Evolutionary conservation across 2,113 vertebrate genomes (phyloP), one percentile per base, ranked within the genome.

Genomic region (Ageneiosus marmoratus): DNA sequence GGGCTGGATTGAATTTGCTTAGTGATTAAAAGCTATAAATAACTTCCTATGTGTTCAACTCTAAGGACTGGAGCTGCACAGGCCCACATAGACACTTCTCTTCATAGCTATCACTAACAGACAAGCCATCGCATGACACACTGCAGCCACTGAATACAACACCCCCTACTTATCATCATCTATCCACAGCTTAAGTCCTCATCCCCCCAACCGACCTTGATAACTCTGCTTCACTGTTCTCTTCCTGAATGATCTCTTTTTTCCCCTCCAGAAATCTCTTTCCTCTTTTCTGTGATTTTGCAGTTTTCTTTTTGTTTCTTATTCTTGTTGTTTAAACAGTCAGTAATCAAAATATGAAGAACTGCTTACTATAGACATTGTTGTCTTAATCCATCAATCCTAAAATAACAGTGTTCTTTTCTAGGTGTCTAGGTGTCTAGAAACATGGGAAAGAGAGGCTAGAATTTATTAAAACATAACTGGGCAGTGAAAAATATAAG

Each of bases 1-100:
- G 89, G 87, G 86, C 88, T 84, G 89, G 91, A 92, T 91, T 93
- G 91, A 93, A 93, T 91, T 91, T 92, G 92, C 92, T 86, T 84
- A 90, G 90, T 91, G 94, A 95, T 94, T 94, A 92, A 91, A 90
- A 84, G 85, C 90, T 94, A 95, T 93, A 93, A 90, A 90, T 94
- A 94, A 79, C 86, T 73, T 73, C 63, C 83, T 87, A 87, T 89
- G 89, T 89, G 84, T 89, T 89, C 88, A 84, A 82, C 69, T 79
- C 89, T 88, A 58, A 41, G n/a, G 69, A 46, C 83, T 87, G 81
- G 84, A 87, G 76, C 81, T 85, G 86, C 82, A 80, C 24, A 87
- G 55, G 0, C 46, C 80, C 86, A 3, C 12, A 88, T 85, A 90
- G 79, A 63, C 89, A 32, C 7, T 1, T 24, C 60, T 88, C 81